Base-by-base conservation (phyloP, 2,888 invertebrate genomes). In the Lasioglossum lativentre region DNA sequence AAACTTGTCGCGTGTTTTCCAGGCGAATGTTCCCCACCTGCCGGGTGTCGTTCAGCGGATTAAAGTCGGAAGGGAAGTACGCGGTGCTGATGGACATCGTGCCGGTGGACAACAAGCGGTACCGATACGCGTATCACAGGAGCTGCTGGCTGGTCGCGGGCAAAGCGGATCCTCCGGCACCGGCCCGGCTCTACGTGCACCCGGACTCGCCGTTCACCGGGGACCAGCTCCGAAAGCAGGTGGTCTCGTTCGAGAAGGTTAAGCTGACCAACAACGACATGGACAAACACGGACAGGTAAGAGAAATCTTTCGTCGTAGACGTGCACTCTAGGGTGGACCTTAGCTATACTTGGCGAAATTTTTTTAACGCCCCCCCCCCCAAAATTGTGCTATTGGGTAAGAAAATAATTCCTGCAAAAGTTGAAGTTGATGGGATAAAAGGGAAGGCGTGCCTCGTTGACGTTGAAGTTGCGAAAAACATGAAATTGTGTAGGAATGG, bases 21-120 rank as follows among this genome's bases (percentile, higher is more conserved):
- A 98, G 98, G 94, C 96, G 98, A 91, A 98, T 98, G 98, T 98
- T 98, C 93, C 98, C 98, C 2, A 97, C 98, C 14, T 96, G 98
- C 77, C 96, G 98, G 74, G 97, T 97, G 59, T 97, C 97, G 27
- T 97, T 98, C 95, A 96, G 96, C 71, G 97, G 97, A 6, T 95
- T 97, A 72, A 96, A 97, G 81, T 95, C 96, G 1, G 97, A 97
- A 90, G 96, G 96, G 92, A 95, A 96, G 87, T 98, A 97, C 95
- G 96, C 97, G 47, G 97, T 98, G 30, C 96, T 97, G 80, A 96
- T 98, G 96, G 98, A 98, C 95, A 97, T 98, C 87, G 97, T 97
- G 5, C 97, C 97, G 1, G 97, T 98, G 82, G 98, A 98, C 95
- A 97, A 97, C 95, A 97, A 97, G 94, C 95, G 97, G 78, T 97